A percentile compares a stretch with the other conserved stretches of the same genome.
These are phyloP conservation scores for Limnephilus marmoratus DNA, from an alignment of 2,888 invertebrate species.

Conservation along the genomic window DNA sequence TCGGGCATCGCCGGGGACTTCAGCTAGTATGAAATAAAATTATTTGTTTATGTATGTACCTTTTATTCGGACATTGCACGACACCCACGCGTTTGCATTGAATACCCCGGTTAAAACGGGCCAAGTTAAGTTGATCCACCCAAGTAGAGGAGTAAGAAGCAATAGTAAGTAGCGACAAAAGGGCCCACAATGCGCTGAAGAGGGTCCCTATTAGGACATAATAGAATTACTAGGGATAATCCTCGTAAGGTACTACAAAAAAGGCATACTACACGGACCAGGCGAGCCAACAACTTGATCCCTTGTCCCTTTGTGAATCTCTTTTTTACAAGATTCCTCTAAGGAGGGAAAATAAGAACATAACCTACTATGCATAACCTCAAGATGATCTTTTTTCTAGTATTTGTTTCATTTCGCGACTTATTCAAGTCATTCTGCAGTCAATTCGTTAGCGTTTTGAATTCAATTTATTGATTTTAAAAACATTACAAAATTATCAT, in stretches of 20 bases:
- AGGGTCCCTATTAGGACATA: conserved; percentile 63
- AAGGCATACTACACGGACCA: conserved; percentile 11
- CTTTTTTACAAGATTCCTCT: background rate
- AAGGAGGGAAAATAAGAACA: background rate
- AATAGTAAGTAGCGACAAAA: background rate
- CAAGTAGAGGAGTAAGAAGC: background rate
- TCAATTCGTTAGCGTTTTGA: too few species aligned
- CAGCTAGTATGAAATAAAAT: too few species aligned
- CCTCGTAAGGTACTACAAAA: conserved; percentile 28
- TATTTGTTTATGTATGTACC: too few species aligned
- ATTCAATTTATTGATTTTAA: too few species aligned
- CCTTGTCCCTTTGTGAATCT: conserved; percentile 8
- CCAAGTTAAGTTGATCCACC: background rate
- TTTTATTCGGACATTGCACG: too few species aligned
- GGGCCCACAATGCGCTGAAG: conserved; percentile 35
- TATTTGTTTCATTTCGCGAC: too few species aligned
- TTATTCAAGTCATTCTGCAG: too few species aligned
- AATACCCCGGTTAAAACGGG: too few species aligned
- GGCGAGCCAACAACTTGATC: conserved; percentile 33
- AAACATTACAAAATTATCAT: too few species aligned
- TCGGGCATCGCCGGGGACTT: too few species aligned
- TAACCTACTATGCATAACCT: background rate
- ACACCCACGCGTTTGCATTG: too few species aligned
- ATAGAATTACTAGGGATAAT: conserved; percentile 62
- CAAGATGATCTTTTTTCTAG: too few species aligned